Base-by-base conservation (phyloP, 2,888 invertebrate species). In the Nematopogon swammerdamellus region DNA sequence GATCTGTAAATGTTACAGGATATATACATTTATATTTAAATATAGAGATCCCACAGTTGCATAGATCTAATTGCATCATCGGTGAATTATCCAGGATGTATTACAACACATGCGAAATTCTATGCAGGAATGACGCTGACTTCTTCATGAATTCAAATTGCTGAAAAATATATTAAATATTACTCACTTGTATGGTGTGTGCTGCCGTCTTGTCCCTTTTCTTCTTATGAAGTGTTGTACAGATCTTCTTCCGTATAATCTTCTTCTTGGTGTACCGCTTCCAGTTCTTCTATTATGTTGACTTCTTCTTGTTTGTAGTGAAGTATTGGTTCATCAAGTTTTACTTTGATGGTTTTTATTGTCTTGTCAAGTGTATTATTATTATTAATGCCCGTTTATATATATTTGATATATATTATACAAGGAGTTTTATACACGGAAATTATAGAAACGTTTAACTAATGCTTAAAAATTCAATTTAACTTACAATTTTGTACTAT, bases 391-490 rank as follows among this genome's bases (percentile, higher is more conserved):
- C 36, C 36, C 36, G 14, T 36, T 68, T 62, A 60, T 69, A 68
- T 58, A 63, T 50, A 48, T 48, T 45, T 48, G 19, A 49, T 68
- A 71, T 42, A 49, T 68, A 71, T 64, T 63, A 70, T 74, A 74
- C 72, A 77, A 75, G 76, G 73, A 66, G 65, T 74, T 72, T 70
- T 62, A 76, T 71, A 72, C 75, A 70, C 73, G 71, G 69, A 72
- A 73, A 70, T 73, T 76, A 77, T 70, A 65, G 62, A 75, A n/a
- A n/a, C n/a, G n/a, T n/a, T 68, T 67, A 77, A 79, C 70, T 74
- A 65, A 79, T 66, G 73, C 75, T 75, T 77, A 79, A 75, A 61
- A 75, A 61, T 63, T 70, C 74, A 77, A 76, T 77, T 79, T 74
- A 62, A 58, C 36, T 69, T 70, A 63, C 69, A 76, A 79, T 79